Evolutionary conservation across 2,797 vertebrate genomes (phyloP).

Genomic region (Danio jaintianensis): DNA sequence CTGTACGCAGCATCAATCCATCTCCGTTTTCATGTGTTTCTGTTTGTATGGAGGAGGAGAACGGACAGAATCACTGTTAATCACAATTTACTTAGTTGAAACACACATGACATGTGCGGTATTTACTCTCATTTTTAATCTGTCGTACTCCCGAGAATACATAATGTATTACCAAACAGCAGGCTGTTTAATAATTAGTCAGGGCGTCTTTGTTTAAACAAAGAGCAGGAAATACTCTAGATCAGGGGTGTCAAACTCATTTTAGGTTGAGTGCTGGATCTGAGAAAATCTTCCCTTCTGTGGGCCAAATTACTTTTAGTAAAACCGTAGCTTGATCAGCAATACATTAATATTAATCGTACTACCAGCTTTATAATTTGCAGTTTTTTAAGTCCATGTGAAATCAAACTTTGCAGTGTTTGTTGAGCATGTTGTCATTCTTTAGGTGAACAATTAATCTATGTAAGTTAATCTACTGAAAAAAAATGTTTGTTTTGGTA

Average conservation of each 20-base stretch:
- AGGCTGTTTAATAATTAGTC: constrained; percentile 43
- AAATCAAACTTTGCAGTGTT: too few relatives aligned
- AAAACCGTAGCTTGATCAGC: neutral
- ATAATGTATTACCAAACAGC: constrained; percentile 48
- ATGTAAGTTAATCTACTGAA: too few relatives aligned
- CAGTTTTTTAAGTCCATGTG: too few relatives aligned
- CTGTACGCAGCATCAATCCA: neutral
- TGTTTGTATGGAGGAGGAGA: constrained; percentile 33
- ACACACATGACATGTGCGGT: constrained; percentile 11
- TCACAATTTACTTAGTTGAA: constrained; percentile 41
- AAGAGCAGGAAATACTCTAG: constrained; percentile 26
- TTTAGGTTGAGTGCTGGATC: neutral
- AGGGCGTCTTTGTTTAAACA: constrained; percentile 36
- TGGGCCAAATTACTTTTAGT: neutral
- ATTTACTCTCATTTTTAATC: constrained; percentile 38
- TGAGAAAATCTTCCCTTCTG: neutral
- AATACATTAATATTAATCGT: constrained; percentile 8
- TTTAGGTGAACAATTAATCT: too few relatives aligned
- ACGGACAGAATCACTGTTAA: constrained; percentile 38
- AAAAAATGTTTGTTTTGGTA: too few relatives aligned
- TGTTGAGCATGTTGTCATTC: too few relatives aligned
- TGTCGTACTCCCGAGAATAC: constrained; percentile 41
- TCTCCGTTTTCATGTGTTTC: neutral
- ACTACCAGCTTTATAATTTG: neutral
- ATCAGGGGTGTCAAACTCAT: neutral